These are phyloP conservation scores for Pipra filicauda DNA, from an alignment of 2,113 vertebrate genomes.

Conservation along the genomic window DNA sequence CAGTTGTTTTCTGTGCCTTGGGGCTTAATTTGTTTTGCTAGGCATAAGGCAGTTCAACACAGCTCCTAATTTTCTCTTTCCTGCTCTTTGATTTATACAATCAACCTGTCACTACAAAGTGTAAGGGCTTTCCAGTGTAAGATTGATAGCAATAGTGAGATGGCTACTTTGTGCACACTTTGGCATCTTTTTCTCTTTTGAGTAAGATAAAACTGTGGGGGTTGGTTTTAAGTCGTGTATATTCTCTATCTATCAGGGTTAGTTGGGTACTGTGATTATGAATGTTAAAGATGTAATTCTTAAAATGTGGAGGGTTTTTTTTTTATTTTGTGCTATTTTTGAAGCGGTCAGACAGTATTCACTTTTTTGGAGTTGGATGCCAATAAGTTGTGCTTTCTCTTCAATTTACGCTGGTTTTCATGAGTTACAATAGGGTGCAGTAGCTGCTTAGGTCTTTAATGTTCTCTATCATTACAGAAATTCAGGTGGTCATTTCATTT, in stretches of 20 bases:
- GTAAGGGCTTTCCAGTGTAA: neutral
- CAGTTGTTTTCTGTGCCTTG: neutral
- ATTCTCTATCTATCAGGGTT: neutral
- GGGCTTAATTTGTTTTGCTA: neutral
- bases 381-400: neutral
- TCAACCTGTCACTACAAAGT: neutral
- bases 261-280: neutral
- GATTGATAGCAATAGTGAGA: neutral
- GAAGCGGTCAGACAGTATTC: neutral
- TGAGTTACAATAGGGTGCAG: neutral
- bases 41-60: neutral
- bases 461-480: neutral
- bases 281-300: neutral
- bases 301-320: neutral
- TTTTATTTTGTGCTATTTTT: neutral
- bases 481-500: neutral
- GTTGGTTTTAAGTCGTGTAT: neutral
- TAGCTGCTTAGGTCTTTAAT: neutral
- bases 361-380: neutral
- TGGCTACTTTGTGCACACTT: neutral
- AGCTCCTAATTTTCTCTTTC: neutral
- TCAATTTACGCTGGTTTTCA: neutral
- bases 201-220: neutral
- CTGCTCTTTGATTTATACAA: neutral
- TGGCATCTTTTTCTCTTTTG: neutral